These are phyloP conservation scores for Lutraria rhynchaena DNA, from an alignment of 1,140 invertebrate genomes.

Conservation along the genomic window DNA sequence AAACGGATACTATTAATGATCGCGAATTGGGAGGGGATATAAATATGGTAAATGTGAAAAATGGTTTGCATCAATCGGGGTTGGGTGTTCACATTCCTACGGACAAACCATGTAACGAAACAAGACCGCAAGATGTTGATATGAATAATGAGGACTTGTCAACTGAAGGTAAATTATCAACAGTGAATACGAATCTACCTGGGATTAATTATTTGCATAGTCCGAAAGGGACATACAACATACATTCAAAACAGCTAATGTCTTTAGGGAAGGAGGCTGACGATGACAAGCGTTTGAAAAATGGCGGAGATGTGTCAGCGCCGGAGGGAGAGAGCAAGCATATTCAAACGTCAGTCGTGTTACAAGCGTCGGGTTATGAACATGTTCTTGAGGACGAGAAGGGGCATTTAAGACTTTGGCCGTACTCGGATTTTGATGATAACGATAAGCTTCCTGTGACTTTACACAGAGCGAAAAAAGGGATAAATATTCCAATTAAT, in stretches of 20 bases:
- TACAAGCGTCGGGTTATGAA: slow-evolving; percentile 35
- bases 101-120: slow-evolving; percentile 15
- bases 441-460: slow-evolving; percentile 41
- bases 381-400: slow-evolving; percentile 53
- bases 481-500: slow-evolving; percentile 19
- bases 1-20: slow-evolving; percentile 15
- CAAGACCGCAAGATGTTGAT: slow-evolving; percentile 1
- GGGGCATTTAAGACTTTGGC: slow-evolving; percentile 48
- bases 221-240: slow-evolving; percentile 15
- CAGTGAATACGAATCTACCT: slow-evolving; percentile 13
- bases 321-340: not conserved
- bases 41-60: slow-evolving; percentile 33
- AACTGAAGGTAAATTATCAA: not conserved
- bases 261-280: slow-evolving; percentile 5
- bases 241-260: slow-evolving; percentile 1
- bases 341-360: slow-evolving; percentile 20
- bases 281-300: slow-evolving; percentile 13
- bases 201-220: slow-evolving; percentile 7
- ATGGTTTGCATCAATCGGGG: slow-evolving; percentile 11
- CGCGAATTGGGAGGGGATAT: slow-evolving; percentile 26
- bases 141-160: slow-evolving; percentile 33
- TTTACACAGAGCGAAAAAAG: slow-evolving; percentile 40
- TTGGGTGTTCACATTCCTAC: slow-evolving; percentile 28
- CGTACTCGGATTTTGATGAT: slow-evolving; percentile 55
- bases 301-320: not conserved